Conservation (phyloP, 2,888 invertebrate genomes). For the Cordylochernes scorpioides region DNA sequence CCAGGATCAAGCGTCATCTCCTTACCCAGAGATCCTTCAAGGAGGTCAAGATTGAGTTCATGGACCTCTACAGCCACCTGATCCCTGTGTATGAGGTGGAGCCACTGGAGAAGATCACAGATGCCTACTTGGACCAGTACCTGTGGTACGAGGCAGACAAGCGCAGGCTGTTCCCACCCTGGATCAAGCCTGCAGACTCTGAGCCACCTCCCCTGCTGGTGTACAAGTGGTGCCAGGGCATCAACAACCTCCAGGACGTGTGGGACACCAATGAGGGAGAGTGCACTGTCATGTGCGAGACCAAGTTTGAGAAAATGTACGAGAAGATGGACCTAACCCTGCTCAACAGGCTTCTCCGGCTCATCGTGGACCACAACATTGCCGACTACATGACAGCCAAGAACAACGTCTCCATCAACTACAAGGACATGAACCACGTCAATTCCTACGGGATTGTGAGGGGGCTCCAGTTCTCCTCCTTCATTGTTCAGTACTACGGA, state of each 20-base stretch:
- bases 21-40: constrained; percentile 93
- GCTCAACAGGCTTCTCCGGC: constrained; percentile 68
- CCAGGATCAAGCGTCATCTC: constrained; percentile 93
- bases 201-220: constrained; percentile 54
- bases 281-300: constrained; percentile 89
- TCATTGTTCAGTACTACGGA: constrained; percentile 96
- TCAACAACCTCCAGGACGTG: constrained; percentile 88
- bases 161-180: constrained; percentile 75
- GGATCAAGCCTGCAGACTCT: constrained; percentile 97
- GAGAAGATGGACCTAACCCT: constrained; percentile 98
- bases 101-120: constrained; percentile 95
- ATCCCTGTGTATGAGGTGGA: constrained; percentile 99
- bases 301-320: constrained; percentile 91
- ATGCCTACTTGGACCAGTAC: constrained; percentile 97
- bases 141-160: constrained; percentile 99
- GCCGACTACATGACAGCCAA: constrained; percentile 99
- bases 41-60: constrained; percentile 97
- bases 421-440: constrained; percentile 99
- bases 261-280: constrained; percentile 98
- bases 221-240: constrained; percentile 98
- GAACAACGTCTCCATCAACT: constrained; percentile 99
- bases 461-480: constrained; percentile 96
- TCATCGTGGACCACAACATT: constrained; percentile 98
- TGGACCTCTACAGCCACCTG: constrained; percentile 95
- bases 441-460: constrained; percentile 97